A percentile compares a stretch with the other conserved stretches of the same genome.
Evolutionary conservation across 1,140 invertebrate species (phyloP).

Genomic region (Bombus terrestris): DNA sequence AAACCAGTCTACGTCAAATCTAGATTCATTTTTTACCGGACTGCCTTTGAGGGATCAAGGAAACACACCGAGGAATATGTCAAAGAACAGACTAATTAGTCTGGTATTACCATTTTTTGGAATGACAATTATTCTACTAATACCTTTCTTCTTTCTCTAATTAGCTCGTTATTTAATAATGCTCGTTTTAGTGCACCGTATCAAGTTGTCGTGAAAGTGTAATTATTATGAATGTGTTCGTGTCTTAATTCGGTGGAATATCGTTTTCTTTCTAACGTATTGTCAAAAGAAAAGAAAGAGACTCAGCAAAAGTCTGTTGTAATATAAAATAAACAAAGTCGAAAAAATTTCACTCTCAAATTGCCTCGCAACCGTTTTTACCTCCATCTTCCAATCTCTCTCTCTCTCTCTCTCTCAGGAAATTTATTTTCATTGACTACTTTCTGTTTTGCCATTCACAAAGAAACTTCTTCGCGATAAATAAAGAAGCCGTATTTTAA

Average conservation of each 20-base stretch:
- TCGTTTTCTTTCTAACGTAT: not conserved
- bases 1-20: no score
- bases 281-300: not conserved
- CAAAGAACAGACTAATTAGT: slow-evolving; percentile 9
- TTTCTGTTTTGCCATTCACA: not conserved
- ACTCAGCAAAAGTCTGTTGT: not conserved
- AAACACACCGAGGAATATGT: not conserved
- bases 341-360: not conserved
- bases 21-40: not conserved
- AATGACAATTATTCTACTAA: not conserved
- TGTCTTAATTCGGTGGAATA: not conserved
- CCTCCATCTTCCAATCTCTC: not conserved
- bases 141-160: not conserved
- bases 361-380: not conserved
- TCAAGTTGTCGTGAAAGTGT: not conserved
- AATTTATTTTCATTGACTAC: not conserved
- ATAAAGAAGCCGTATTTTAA: not conserved
- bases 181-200: not conserved
- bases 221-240: no score
- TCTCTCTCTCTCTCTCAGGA: not conserved
- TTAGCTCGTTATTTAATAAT: not conserved
- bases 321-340: not conserved
- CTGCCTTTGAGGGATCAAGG: not conserved
- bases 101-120: not conserved
- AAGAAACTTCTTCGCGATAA: not conserved